phyloP scores from a whole-genome alignment of 2,888 invertebrate genomes.

The Ptychoptera albimana region DNA sequence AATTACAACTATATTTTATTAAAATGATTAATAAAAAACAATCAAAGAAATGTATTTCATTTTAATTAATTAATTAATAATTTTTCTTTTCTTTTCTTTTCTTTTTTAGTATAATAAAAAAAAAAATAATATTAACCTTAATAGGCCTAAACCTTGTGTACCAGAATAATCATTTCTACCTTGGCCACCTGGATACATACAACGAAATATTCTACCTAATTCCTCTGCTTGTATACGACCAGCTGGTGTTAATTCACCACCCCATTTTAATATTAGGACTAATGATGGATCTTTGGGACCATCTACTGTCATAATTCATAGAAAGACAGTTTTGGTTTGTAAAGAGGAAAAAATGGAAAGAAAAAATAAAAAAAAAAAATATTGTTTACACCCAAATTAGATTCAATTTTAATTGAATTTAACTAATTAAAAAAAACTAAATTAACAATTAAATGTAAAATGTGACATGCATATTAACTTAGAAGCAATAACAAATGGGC shows the following conservation, averaged over 20 bases:
- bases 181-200: constrained; percentile 99
- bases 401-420: too few relatives aligned
- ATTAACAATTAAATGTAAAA: too few relatives aligned
- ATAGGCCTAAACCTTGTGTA: constrained; percentile 87
- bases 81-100: neutral
- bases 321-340: too few relatives aligned
- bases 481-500: too few relatives aligned
- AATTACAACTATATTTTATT: neutral
- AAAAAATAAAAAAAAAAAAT: too few relatives aligned
- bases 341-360: too few relatives aligned
- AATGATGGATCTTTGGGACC: constrained; percentile 82
- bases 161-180: constrained; percentile 81
- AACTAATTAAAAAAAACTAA: too few relatives aligned
- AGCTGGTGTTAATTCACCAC: constrained; percentile 95
- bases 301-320: constrained; percentile 37
- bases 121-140: constrained; percentile 34
- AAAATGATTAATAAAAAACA: neutral
- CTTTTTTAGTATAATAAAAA: neutral
- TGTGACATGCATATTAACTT: too few relatives aligned
- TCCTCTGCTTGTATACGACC: constrained; percentile 96
- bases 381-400: too few relatives aligned
- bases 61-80: neutral
- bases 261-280: constrained; percentile 97
- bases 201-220: constrained; percentile 92
- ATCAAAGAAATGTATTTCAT: neutral